A percentile compares a stretch with the other conserved stretches of the same genome.
Conservation (phyloP, 2,797 vertebrate species). For the Brachyalestes nurse region DNA sequence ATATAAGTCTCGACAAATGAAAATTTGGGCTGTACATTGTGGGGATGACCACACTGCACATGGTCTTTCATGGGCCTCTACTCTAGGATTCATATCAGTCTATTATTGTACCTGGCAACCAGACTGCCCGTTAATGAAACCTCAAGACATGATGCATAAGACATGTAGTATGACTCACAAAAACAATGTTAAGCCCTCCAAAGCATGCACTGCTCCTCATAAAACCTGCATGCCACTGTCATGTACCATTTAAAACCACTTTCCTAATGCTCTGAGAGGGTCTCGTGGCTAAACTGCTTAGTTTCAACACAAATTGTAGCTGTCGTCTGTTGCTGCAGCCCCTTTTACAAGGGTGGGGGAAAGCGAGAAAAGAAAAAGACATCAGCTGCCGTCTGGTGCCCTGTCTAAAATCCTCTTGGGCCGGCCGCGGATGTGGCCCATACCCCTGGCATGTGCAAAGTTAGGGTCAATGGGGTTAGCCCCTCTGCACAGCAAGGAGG, state of each 20-base stretch:
- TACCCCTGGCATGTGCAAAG: neutral
- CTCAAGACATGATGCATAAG: neutral
- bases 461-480: constrained; percentile 31
- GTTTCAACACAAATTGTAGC: neutral
- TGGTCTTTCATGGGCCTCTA: neutral
- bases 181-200: constrained; percentile 3
- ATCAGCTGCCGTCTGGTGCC: constrained; percentile 13
- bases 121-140: neutral
- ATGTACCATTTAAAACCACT: constrained; percentile 14
- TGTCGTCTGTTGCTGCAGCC: neutral
- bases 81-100: neutral
- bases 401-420: constrained; percentile 11
- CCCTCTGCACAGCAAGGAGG: constrained; percentile 1
- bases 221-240: constrained; percentile 10
- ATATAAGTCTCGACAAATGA: constrained; percentile 17
- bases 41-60: constrained; percentile 6
- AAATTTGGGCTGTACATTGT: neutral
- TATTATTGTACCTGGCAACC: neutral
- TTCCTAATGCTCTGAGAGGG: constrained; percentile 4
- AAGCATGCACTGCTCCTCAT: neutral
- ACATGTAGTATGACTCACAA: neutral
- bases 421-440: neutral
- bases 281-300: neutral
- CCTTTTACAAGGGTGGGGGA: neutral
- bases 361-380: neutral